phyloP scores from a whole-genome alignment of 2,888 invertebrate species.

The Busseola fusca region DNA sequence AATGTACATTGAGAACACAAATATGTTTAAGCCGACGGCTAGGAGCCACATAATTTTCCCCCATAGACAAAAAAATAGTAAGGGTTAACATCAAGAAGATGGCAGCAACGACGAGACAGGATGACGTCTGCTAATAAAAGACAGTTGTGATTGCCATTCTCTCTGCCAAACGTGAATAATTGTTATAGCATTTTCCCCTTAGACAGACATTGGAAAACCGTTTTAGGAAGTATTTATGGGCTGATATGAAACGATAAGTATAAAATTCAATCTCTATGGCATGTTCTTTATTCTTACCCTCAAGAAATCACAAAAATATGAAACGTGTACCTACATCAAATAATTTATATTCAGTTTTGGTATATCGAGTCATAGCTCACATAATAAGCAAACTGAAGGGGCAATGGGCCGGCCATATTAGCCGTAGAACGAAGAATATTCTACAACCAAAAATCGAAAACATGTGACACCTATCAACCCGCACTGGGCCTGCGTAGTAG shows the following conservation, averaged over 20 bases:
- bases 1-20: not conserved
- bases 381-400: too few relatives aligned
- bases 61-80: not conserved
- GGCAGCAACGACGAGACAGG: not conserved
- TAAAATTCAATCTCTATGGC: not conserved
- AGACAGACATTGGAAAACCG: not conserved
- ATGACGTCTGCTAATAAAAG: slow-evolving; percentile 11
- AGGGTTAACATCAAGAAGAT: not conserved
- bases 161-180: slow-evolving; percentile 9
- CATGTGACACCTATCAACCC: not conserved
- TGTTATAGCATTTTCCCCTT: slow-evolving; percentile 4
- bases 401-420: too few relatives aligned
- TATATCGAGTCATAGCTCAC: too few relatives aligned
- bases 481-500: not conserved
- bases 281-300: not conserved
- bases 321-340: not conserved
- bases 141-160: not conserved
- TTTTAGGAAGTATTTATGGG: not conserved
- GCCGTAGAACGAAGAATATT: too few relatives aligned
- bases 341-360: not conserved
- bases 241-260: not conserved
- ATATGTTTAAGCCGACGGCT: not conserved
- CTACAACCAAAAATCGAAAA: not conserved
- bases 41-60: not conserved
- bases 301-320: too few relatives aligned